A percentile compares a stretch with the other conserved stretches of the same genome.
These are phyloP conservation scores for Matsumurasca onukii DNA, from an alignment of 1,140 invertebrate species.

Conservation along the genomic window DNA sequence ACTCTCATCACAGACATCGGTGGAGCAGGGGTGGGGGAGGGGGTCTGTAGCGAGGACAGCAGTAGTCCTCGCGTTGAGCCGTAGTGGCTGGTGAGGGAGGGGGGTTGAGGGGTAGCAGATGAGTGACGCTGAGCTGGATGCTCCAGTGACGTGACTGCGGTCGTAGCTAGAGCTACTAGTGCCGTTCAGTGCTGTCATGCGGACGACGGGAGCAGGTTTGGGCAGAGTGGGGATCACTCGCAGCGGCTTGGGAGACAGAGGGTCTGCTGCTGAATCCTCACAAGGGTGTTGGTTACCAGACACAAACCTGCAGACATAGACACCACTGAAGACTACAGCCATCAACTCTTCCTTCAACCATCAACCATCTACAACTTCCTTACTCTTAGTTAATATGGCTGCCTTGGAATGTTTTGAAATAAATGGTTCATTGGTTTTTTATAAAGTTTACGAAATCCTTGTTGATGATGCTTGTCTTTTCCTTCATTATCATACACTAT, in stretches of 20 bases:
- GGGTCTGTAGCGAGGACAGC: slow-evolving; percentile 74
- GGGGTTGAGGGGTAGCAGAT: slow-evolving; percentile 80
- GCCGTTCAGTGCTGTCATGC: slow-evolving; percentile 61
- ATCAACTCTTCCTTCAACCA: too few species aligned
- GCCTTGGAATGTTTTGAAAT: too few species aligned
- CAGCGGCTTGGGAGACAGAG: slow-evolving; percentile 54
- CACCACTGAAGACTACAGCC: too few species aligned
- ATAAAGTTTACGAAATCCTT: too few species aligned
- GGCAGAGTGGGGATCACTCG: slow-evolving; percentile 36
- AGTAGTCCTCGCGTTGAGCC: slow-evolving; percentile 51
- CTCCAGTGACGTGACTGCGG: slow-evolving; percentile 77
- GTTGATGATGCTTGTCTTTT: too few species aligned
- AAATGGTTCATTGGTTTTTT: too few species aligned
- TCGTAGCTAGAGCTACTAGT: slow-evolving; percentile 68
- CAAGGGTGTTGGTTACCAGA: slow-evolving; percentile 24
- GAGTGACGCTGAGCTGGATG: slow-evolving; percentile 62
- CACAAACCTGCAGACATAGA: slow-evolving; percentile 11
- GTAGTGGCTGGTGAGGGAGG: slow-evolving; percentile 85
- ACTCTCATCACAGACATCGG: slow-evolving; percentile 89
- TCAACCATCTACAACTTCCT: too few species aligned
- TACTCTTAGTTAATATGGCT: too few species aligned
- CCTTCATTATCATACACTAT: too few species aligned
- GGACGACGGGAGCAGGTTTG: slow-evolving; percentile 47
- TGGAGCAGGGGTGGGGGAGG: slow-evolving; percentile 93
- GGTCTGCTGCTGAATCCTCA: slow-evolving; percentile 60